These are phyloP conservation scores for Tribolium castaneum DNA, from an alignment of 1,140 invertebrate genomes.

Conservation along the genomic window DNA sequence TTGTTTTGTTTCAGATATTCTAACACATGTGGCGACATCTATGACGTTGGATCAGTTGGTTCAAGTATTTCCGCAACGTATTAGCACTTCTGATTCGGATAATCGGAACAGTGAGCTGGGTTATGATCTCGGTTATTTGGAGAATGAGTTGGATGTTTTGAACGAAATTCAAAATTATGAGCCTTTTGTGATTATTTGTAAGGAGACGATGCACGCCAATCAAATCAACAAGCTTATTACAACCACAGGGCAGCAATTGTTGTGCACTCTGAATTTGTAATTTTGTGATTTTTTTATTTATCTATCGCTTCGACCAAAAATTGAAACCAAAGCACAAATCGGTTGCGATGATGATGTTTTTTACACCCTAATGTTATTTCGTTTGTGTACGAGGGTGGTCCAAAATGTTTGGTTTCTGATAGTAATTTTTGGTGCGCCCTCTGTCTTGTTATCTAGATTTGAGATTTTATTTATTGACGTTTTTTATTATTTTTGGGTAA, in stretches of 20 bases:
- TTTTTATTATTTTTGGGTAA: not conserved
- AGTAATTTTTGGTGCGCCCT: not conserved
- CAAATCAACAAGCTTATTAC: conserved; percentile 72
- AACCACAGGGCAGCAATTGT: conserved; percentile 70
- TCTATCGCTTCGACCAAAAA: conserved; percentile 15
- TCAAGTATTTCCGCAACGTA: conserved; percentile 65
- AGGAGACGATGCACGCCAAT: conserved; percentile 70
- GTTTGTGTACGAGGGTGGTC: too few species aligned
- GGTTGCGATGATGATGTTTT: not conserved
- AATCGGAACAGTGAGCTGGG: conserved; percentile 1
- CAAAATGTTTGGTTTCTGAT: too few species aligned
- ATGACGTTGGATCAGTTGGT: conserved; percentile 66
- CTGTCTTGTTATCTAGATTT: not conserved
- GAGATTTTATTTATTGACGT: conserved; percentile 18
- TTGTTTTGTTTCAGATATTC: conserved; percentile 62
- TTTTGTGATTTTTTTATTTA: not conserved
- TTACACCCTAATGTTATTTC: too few species aligned
- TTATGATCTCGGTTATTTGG: conserved; percentile 2
- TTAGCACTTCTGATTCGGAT: conserved; percentile 53
- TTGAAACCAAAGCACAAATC: conserved; percentile 28
- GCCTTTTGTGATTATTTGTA: conserved; percentile 67
- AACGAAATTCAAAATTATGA: conserved; percentile 63
- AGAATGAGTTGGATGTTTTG: conserved; percentile 54
- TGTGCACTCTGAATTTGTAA: conserved; percentile 68
- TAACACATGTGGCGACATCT: conserved; percentile 66